Base-by-base conservation (phyloP, 2,113 vertebrate species). In the Emydura subglobosa region DNA sequence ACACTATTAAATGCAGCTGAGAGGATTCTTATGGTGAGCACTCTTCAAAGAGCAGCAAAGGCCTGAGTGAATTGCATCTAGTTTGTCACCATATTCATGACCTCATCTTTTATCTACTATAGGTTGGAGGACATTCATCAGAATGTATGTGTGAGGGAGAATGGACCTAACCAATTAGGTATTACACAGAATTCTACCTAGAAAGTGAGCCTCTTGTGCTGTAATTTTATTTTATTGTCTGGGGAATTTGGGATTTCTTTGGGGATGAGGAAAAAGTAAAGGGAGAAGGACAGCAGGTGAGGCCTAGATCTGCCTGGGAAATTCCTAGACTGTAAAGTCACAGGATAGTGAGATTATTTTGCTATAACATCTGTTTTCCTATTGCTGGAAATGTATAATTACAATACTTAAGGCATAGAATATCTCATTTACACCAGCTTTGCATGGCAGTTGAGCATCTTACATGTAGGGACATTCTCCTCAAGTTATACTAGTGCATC, bases 1-100 rank as follows among this genome's bases (percentile, higher is more conserved):
- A 51, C 7, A 72, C 94, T 83, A 85, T 84, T 96, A 96, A 96
- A 44, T 91, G 68, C 39, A 78, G n/a, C 49, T 90, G 72, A 65
- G 87, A 87, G 76, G 65, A 82, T 94, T 57, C 55, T 29, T 85
- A 25, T 17, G 19, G 9, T 68, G 39, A 88, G 84, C 2, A 7
- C 95, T 91, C 27, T 34, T 12, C 61, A 91, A 93, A 17, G 68
- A 51, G 19, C 87, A 65, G 34, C 83, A 53, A 57, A 86, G 68
- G 50, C 55, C 29, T 74, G 42, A 51, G 44, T 96, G 78, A 86
- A 86, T 74, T 91, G 31, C n/a, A 49, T 44, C 39, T 53, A 54
- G 79, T 80, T 85, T 86, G 47, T 91, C 85, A 82, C 47, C 16
- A n/a, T 55, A 84, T 34, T 42, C 1, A 2, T 1, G 49, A 84